A percentile compares a stretch with the other conserved stretches of the same genome.
These are phyloP conservation scores for Tinea trinotella DNA, from an alignment of 2,888 invertebrate genomes.

Conservation along the genomic window DNA sequence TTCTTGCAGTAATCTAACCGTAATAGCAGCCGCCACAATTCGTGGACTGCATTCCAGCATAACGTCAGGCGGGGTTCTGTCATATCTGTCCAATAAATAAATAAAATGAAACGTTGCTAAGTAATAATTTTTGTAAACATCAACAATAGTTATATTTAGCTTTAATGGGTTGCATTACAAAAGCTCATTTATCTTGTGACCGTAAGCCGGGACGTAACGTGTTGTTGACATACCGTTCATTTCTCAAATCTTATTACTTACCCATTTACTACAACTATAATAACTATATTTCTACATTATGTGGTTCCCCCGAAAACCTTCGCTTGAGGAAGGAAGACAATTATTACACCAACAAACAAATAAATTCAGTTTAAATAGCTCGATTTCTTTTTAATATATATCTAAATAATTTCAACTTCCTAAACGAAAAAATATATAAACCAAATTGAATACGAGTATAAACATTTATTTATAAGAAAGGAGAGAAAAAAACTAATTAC, in stretches of 20 bases:
- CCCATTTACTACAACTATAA: neutral
- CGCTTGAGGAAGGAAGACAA: neutral
- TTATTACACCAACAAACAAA: too few relatives aligned
- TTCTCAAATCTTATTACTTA: slow-evolving; percentile 56
- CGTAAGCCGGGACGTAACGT: slow-evolving; percentile 40
- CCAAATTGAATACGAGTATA: too few relatives aligned
- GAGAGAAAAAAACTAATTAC: slow-evolving; percentile 14
- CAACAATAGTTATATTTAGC: slow-evolving; percentile 22
- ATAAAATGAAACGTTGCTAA: too few relatives aligned
- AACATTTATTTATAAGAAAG: neutral
- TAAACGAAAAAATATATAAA: too few relatives aligned
- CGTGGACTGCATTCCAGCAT: too few relatives aligned
- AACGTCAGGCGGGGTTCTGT: too few relatives aligned
- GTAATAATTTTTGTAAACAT: slow-evolving; percentile 19
- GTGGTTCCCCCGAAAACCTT: neutral
- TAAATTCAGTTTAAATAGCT: too few relatives aligned
- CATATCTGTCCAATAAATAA: too few relatives aligned
- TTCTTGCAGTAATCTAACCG: too few relatives aligned
- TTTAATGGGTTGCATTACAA: slow-evolving; percentile 44
- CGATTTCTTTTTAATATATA: too few relatives aligned
- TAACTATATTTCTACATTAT: neutral
- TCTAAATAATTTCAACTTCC: too few relatives aligned
- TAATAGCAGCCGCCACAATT: too few relatives aligned
- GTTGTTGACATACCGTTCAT: slow-evolving; percentile 57
- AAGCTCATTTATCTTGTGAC: slow-evolving; percentile 51